Conservation (phyloP, 2,113 vertebrate species). For the Phylloscopus trochiloides region DNA sequence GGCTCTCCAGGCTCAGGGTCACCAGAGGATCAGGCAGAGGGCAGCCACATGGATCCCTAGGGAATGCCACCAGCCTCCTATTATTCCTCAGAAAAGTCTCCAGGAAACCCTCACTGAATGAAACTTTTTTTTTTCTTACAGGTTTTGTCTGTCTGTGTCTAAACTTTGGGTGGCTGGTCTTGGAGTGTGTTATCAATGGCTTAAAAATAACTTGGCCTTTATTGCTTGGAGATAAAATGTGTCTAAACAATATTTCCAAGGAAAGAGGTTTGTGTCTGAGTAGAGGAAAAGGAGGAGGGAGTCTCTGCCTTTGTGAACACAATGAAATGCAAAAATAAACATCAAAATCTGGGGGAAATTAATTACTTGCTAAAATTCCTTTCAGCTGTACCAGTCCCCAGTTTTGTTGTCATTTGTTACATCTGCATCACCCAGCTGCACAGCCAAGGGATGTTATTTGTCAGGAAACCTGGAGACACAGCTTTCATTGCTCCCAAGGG, state of each 20-base stretch:
- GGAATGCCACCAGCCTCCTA: not conserved
- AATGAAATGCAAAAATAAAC: not conserved
- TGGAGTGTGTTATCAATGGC: not conserved
- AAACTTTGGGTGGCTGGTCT: not conserved
- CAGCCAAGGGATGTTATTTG: not conserved
- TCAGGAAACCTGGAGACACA: not conserved
- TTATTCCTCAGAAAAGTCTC: not conserved
- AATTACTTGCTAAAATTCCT: not conserved
- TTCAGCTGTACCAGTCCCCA: not conserved
- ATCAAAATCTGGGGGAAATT: not conserved
- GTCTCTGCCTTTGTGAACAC: not conserved
- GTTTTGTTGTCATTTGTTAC: not conserved
- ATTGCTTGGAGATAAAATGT: not conserved
- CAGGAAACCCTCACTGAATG: not conserved
- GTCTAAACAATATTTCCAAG: not conserved
- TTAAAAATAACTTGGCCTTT: not conserved
- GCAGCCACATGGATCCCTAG: not conserved
- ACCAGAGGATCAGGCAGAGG: conserved; percentile 27
- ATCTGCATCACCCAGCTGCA: not conserved
- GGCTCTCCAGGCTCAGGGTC: conserved; percentile 1
- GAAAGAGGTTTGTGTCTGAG: not conserved
- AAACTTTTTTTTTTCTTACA: not conserved
- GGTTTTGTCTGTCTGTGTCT: not conserved
- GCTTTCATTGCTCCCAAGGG: rapidly evolving
- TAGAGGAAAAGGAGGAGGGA: not conserved